Evolutionary conservation across 2,797 vertebrate species (phyloP), one percentile per base, ranked within the genome.

Genomic region (Sciaenops ocellatus): DNA sequence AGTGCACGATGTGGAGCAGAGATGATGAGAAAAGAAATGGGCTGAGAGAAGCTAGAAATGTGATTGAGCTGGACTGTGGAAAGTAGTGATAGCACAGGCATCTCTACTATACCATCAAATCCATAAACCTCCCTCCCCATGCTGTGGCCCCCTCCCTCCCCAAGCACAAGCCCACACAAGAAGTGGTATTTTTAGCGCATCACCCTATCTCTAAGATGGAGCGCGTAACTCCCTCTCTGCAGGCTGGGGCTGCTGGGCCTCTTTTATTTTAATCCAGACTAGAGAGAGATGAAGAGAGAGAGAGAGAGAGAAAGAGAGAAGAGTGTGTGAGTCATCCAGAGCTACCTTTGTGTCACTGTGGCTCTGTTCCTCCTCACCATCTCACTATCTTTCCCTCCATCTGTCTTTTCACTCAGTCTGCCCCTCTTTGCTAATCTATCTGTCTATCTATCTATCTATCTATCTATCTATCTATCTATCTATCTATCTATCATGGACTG

Each of bases 221-320:
- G 91, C 64, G 69, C 68, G 89, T 92, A 92, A 94, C 94, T 93
- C 92, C 90, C 92, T 93, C 92, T 94, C 94, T 93, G 91, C 94
- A 92, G 94, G 93, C 93, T 92, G 89, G 86, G 91, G 90, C 92
- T 94, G 92, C 91, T 88, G 91, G 92, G 92, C 83, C 80, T 93
- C 93, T 95, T 93, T 95, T 95, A 95, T 95, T 96, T 95, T 93
- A 94, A 95, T 94, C 94, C 94, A 95, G 93, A 95, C 93, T 93
- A 92, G 88, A 93, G 89, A 87, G 78, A 86, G 72, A 88, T 73
- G 63, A 74, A 86, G 70, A 82, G 75, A 89, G 83, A 87, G 75
- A 89, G 77, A 70, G 77, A 69, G 69, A 62, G 66, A 17, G 47
- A 54, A 73, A 69, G 73, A 69, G 69, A 44, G 54, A 42, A 20